Evolutionary conservation across 2,797 vertebrate species (phyloP), one percentile per base, ranked within the genome.

Genomic region (Calcarius lapponicus): DNA sequence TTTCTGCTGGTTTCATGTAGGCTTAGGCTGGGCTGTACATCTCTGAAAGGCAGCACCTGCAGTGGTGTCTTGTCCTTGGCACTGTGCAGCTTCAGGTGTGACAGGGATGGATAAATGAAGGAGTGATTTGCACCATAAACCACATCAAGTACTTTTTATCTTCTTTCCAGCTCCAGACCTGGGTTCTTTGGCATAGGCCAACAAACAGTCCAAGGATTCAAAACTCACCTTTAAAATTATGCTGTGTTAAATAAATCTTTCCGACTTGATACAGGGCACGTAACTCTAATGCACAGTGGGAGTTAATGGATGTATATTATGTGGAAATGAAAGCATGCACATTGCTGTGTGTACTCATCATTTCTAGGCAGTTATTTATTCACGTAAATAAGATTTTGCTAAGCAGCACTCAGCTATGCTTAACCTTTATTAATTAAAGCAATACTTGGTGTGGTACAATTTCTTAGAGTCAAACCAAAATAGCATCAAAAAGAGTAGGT

Each of bases 371-470:
- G 38, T 61, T 79, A 61, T 42, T 82, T 76, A 64, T 85, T 91
- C 65, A 88, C 36, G 17, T 94, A 93, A 92, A 57, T 88, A 88
- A 76, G 45, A 47, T 91, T 93, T 91, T 53, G 14, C 64, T 87
- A 50, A 89, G 72, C 57, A 74, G 34, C 26, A 70, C 13, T 93
- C 72, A 88, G 47, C 65, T 93, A 18, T 83, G 81, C 61, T 83
- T 94, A 83, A 65, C 42, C 43, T 86, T 81, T 89, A 54, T 89
- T 95, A 95, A 89, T 94, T 73, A 80, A 93, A 94, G 64, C 62
- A 94, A 61, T 78, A 26, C n/a, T 71, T 42, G 45, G 2, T 62
- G 11, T 65, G 31, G 34, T 73, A 74, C 5, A 13, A 67, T 92
- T 90, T 94, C 86, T 88, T 76, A 94, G 69, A 92, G 72, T 79